Evolutionary conservation across 1,140 invertebrate genomes (phyloP).

Genomic region (Pantala flavescens): DNA sequence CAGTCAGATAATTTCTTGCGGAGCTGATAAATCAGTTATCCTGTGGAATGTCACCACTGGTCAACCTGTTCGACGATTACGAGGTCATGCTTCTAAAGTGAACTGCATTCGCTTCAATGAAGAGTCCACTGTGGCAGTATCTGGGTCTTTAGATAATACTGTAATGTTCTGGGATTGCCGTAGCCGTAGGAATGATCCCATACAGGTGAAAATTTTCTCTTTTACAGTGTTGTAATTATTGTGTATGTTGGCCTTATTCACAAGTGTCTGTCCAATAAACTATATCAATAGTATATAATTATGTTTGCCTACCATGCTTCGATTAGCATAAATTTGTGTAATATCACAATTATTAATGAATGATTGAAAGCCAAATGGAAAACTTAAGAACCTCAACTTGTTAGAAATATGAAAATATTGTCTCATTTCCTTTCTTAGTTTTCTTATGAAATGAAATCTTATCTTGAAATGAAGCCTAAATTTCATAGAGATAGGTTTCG

Average conservation of each 20-base stretch:
- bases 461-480: too few species aligned
- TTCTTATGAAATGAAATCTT: too few species aligned
- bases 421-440: too few species aligned
- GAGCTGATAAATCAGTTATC: conserved; percentile 79
- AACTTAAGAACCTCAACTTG: too few species aligned
- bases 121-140: conserved; percentile 79
- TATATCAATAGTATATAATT: too few species aligned
- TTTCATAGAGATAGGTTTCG: too few species aligned
- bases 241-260: too few species aligned
- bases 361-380: too few species aligned
- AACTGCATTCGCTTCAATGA: conserved; percentile 89
- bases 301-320: not conserved
- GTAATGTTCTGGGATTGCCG: conserved; percentile 83
- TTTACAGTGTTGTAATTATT: conserved; percentile 19
- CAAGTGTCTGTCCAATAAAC: too few species aligned
- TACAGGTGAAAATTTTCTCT: conserved; percentile 45
- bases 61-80: conserved; percentile 63
- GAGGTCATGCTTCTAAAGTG: conserved; percentile 79
- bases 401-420: too few species aligned
- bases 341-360: too few species aligned
- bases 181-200: conserved; percentile 57
- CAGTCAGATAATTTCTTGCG: conserved; percentile 74
- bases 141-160: conserved; percentile 84
- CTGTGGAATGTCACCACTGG: conserved; percentile 84
- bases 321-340: too few species aligned